Conservation (phyloP, 2,113 vertebrate species). For the Gymnocephalus cernua region DNA sequence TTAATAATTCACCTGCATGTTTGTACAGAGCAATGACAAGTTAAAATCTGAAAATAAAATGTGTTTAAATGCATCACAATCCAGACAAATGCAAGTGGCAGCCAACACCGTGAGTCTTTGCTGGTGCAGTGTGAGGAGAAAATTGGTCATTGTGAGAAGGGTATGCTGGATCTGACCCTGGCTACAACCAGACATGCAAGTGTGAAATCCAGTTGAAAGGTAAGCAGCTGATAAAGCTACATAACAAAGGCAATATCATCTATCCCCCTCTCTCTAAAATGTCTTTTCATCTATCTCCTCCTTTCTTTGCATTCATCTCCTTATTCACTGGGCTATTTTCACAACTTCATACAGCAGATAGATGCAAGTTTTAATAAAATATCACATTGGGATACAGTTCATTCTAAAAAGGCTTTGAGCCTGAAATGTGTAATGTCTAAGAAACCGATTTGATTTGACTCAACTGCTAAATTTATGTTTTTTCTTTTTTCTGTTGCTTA, state of each 20-base stretch:
- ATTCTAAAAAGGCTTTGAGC: neutral
- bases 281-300: constrained; percentile 52
- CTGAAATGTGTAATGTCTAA: neutral
- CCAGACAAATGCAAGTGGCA: constrained; percentile 71
- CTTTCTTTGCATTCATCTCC: constrained; percentile 38
- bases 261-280: constrained; percentile 60
- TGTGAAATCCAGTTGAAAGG: constrained; percentile 89
- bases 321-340: constrained; percentile 39
- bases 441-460: neutral
- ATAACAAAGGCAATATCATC: constrained; percentile 85
- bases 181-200: constrained; percentile 78
- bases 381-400: constrained; percentile 16
- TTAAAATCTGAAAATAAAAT: constrained; percentile 1
- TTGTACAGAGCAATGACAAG: neutral
- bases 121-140: constrained; percentile 73
- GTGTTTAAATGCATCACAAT: constrained; percentile 62
- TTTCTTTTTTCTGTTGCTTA: constrained; percentile 24
- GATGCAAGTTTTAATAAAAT: constrained; percentile 24
- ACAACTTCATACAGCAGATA: constrained; percentile 44
- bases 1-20: neutral
- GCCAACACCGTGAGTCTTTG: constrained; percentile 53
- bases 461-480: constrained; percentile 25
- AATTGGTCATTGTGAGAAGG: constrained; percentile 84
- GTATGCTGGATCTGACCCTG: constrained; percentile 82
- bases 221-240: constrained; percentile 85